Base-by-base conservation (phyloP, 2,113 vertebrate genomes). In the Vulpes ferrilata region DNA sequence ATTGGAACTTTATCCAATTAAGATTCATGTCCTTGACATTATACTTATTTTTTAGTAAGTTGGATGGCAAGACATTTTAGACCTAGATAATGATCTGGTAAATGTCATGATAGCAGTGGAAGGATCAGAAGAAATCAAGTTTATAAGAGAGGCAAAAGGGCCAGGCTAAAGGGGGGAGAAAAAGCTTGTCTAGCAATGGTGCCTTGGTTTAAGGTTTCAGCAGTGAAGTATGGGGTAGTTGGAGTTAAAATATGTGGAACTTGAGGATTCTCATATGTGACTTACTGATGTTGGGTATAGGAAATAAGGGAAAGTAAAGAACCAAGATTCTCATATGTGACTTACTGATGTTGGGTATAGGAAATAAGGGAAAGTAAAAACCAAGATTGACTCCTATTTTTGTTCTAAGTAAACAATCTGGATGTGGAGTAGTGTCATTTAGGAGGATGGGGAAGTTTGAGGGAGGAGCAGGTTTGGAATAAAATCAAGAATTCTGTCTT, bases 261-360 rank as follows among this genome's bases (percentile, higher is more conserved):
- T 67, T 90, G 20, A 51, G 11, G 15, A 11, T 57, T 59, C 15
- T 84, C 15, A 71, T 71, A 7, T 38, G 59, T 12, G 38, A 93
- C 51, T 93, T 78, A 80, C n/a, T 89, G 27, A n/a, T 76, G n/a
- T 43, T 89, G 10, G n/a, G 32, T 74, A 11, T 95, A 89, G n/a
- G 79, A 89, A 16, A 13, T 27, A 69, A 69, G 43, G 30, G 25
- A 78, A 78, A 51, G 43, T 78, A 13, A 78, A 78, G 73, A 78
- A 3, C 23, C 12, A 51, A 27, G 15, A 11, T 57, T 59, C 15
- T 84, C 20, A 71, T 71, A 7, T 38, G 59, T 12, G 38, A 93
- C 51, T 93, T 78, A 80, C n/a, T 89, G 27, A n/a, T 76, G n/a
- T 43, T 89, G 10, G n/a, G 32, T 74, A 11, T 95, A 89, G n/a